Evolutionary conservation across 2,888 invertebrate species (phyloP).

Genomic region (Agrotis clavis): DNA sequence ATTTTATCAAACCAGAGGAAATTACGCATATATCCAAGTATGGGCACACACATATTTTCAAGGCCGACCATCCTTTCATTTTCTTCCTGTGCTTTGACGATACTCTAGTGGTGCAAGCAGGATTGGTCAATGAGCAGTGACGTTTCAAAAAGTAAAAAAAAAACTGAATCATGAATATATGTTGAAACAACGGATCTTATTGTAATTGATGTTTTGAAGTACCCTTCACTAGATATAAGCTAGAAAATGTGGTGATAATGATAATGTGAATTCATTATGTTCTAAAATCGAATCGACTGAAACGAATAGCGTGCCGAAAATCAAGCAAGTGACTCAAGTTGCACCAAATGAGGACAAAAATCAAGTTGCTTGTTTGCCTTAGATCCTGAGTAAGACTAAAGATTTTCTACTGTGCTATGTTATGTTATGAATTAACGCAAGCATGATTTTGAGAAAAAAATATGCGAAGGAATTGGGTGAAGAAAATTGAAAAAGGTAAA

Average conservation of each 20-base stretch:
- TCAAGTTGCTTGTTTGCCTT: background rate
- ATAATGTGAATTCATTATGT: background rate
- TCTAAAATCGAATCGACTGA: no score
- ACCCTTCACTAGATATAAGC: background rate
- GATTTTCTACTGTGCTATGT: background rate
- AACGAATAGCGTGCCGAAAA: no score
- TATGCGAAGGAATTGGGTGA: background rate
- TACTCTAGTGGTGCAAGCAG: constrained; percentile 7
- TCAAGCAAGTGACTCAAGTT: no score
- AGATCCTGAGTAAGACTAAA: background rate
- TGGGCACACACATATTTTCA: constrained; percentile 1
- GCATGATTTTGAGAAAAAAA: background rate
- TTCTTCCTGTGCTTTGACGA: background rate
- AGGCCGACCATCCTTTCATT: constrained; percentile 33
- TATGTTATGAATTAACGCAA: background rate
- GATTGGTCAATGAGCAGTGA: background rate
- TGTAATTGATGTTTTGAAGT: background rate
- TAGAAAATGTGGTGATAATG: background rate
- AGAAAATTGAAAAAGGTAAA: no score
- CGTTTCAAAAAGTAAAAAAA: background rate
- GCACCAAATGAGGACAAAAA: background rate
- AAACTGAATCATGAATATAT: background rate
- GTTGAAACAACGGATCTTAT: background rate
- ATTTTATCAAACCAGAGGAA: background rate
- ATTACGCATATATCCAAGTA: background rate